These are phyloP conservation scores for Stigmatopora argus DNA, from an alignment of 2,113 vertebrate genomes.

Conservation along the genomic window DNA sequence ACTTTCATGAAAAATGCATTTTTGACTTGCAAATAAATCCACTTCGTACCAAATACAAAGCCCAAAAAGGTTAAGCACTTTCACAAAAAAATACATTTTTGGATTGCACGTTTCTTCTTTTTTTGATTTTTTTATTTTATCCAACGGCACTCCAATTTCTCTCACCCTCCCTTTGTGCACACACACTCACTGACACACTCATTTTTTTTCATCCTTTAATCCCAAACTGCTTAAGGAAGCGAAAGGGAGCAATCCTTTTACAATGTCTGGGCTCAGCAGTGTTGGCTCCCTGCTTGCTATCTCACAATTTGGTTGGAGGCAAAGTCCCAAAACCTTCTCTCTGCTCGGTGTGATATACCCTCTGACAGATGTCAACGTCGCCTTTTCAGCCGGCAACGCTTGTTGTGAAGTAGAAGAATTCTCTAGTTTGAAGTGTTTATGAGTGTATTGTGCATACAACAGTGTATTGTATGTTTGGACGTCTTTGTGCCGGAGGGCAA, in stretches of 20 bases:
- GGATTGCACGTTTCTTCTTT: slow-evolving; percentile 9
- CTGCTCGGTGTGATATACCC: slow-evolving; percentile 30
- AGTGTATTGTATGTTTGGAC: slow-evolving; percentile 8
- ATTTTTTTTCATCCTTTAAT: slow-evolving; percentile 67
- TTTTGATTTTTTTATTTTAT: slow-evolving; percentile 31
- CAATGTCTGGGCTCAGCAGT: slow-evolving; percentile 64
- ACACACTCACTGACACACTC: slow-evolving; percentile 26
- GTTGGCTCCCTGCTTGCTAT: slow-evolving; percentile 52
- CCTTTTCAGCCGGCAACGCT: slow-evolving; percentile 34
- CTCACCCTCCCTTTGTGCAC: slow-evolving; percentile 9
- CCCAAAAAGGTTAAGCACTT: slow-evolving; percentile 10
- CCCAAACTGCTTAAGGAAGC: slow-evolving; percentile 69
- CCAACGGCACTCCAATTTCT: slow-evolving; percentile 29
- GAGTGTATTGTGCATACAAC: slow-evolving; percentile 3
- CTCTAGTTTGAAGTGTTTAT: slow-evolving; percentile 14
- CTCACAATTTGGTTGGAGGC: slow-evolving; percentile 52
- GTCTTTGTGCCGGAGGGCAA: slow-evolving; percentile 15
- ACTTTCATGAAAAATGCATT: slow-evolving; percentile 13
- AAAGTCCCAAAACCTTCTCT: slow-evolving; percentile 30
- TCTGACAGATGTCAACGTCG: slow-evolving; percentile 41
- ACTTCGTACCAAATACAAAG: background rate
- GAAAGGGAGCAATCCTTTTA: slow-evolving; percentile 68
- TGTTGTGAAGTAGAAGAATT: slow-evolving; percentile 31
- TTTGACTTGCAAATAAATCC: background rate
- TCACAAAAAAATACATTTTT: slow-evolving; percentile 16